Base-by-base conservation (phyloP, 2,797 vertebrate genomes). In the Eulemur mongoz region DNA sequence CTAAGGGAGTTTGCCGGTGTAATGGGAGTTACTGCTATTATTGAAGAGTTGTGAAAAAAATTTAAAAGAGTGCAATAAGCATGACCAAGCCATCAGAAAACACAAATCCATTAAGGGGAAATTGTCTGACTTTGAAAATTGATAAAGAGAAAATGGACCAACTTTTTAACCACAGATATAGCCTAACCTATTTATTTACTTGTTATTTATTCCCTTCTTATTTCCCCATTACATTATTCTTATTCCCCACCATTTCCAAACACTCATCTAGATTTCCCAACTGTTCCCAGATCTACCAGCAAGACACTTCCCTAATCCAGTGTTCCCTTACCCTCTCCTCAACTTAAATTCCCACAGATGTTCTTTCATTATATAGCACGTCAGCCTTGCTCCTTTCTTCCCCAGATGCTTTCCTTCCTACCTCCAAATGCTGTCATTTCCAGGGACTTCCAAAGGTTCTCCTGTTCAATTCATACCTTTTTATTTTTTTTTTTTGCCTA, bases 101-200 rank as follows among this genome's bases (percentile, higher is more conserved):
- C 27, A 59, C 23, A 79, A 94, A 94, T 72, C 59, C 52, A 94
- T 88, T 82, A 88, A 92, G 7, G 35, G 59, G 32, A 93, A 96
- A 90, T 87, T 45, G 54, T 63, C 15, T 81, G 59, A 82, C 73
- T 91, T 72, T 89, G 48, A 59, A 72, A 94, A 86, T 90, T 81
- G 92, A 89, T 82, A 63, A 73, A 78, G 52, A 86, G 67, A 94
- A 93, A 86, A 89, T 69, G 54, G n/a, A 57, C 40, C 32, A 73
- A 81, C 84, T 57, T 80, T 72, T 78, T 79, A 52, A 52, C 13
- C 14, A 57, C 23, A 92, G 75, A 87, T 2, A 7, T 4, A 35
- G 20, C 10, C 14, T 82, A 75, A 91, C 5, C 59, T 59, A 61
- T 57, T 67, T 45, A 20, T 63, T 80, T 57, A 30, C 27, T 84